Conservation (phyloP, 35 echinoderm and acorn worm species). For the Heliocidaris tuberculata region DNA sequence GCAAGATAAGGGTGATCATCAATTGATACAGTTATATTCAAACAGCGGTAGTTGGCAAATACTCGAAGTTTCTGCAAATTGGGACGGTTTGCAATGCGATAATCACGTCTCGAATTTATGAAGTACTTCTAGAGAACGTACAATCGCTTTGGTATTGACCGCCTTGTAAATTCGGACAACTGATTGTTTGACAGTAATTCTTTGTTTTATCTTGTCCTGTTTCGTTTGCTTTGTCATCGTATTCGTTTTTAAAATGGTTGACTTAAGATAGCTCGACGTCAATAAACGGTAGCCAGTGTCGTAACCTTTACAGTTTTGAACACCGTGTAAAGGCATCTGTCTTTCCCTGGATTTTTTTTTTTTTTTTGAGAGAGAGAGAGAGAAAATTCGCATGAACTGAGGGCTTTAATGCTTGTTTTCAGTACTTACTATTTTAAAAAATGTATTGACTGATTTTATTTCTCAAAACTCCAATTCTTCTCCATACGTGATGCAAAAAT, state of each 20-base stretch:
- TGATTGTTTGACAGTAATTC: background rate
- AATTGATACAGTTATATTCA: slow-evolving; percentile 10
- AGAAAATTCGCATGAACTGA: too few species aligned
- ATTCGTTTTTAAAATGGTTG: background rate
- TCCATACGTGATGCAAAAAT: too few species aligned
- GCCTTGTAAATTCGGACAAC: background rate
- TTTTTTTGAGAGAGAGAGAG: too few species aligned
- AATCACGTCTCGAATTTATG: background rate
- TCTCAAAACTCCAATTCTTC: too few species aligned
- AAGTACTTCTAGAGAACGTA: background rate
- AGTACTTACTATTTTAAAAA: too few species aligned
- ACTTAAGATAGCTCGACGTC: background rate
- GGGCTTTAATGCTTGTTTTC: too few species aligned
- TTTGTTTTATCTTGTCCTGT: slow-evolving; percentile 15
- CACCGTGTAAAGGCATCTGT: background rate
- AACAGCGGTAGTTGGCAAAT: slow-evolving; percentile 22
- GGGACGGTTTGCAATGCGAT: background rate
- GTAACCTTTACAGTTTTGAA: background rate
- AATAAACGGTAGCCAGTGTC: slow-evolving; percentile 5
- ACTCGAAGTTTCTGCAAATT: background rate
- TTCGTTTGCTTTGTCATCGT: background rate
- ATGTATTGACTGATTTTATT: too few species aligned
- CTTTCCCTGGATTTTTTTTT: background rate
- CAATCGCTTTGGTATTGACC: background rate
- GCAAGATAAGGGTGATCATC: slow-evolving; percentile 6